phyloP scores from a whole-genome alignment of 1,140 invertebrate species.

The Pseudomyrmex cubaensis region DNA sequence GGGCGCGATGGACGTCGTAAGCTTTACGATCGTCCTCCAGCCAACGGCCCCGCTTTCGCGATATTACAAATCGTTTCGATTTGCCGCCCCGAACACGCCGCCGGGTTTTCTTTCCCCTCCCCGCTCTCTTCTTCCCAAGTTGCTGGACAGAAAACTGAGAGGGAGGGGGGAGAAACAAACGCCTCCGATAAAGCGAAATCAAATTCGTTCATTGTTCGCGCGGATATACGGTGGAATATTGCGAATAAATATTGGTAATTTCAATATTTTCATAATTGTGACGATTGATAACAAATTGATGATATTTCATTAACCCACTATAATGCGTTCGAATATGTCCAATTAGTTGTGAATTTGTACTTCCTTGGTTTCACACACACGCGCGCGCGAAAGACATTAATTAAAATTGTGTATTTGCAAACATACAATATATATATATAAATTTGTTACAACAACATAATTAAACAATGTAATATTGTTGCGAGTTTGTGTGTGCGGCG shows the following conservation, averaged over 20 bases:
- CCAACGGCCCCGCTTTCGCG: slow-evolving; percentile 58
- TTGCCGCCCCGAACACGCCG: slow-evolving; percentile 45
- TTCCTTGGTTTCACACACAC: neutral
- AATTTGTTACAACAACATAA: neutral
- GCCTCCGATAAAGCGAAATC: neutral
- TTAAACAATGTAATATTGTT: slow-evolving; percentile 21
- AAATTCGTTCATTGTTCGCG: neutral
- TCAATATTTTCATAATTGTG: neutral
- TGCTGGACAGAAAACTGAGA: neutral
- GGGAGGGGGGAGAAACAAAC: neutral
- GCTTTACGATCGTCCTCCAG: slow-evolving; percentile 73
- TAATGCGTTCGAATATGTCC: slow-evolving; percentile 2
- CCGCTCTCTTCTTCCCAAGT: neutral
- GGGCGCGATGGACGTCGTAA: slow-evolving; percentile 72
- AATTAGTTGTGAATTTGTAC: slow-evolving; percentile 14
- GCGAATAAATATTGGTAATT: neutral
- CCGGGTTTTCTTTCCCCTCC: neutral
- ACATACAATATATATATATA: neutral
- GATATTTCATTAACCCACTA: neutral
- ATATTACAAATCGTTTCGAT: slow-evolving; percentile 73
- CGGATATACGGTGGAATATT: neutral
- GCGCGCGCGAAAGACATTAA: no score
- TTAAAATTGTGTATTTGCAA: no score
- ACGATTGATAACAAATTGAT: neutral
- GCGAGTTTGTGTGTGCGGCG: neutral